A percentile compares a stretch with the other conserved stretches of the same genome.
Conservation (phyloP, 1,140 invertebrate genomes). For the Onthophagus taurus region DNA sequence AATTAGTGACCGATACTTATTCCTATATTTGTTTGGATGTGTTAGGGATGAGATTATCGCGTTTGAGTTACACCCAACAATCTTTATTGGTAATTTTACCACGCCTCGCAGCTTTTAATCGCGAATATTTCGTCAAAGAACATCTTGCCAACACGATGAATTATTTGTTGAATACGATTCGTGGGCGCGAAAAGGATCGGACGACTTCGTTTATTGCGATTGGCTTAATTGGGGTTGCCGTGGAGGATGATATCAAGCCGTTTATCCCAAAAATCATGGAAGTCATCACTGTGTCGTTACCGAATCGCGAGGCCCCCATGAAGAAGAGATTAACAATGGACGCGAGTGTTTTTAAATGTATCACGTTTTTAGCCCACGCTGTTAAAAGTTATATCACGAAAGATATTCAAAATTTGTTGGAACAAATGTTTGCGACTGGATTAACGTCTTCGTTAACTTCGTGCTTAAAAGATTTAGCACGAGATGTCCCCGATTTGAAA, state of each 20-base stretch:
- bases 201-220: constrained; percentile 81
- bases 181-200: constrained; percentile 72
- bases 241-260: constrained; percentile 69
- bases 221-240: constrained; percentile 80
- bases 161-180: constrained; percentile 66
- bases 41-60: constrained; percentile 63
- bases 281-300: constrained; percentile 69
- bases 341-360: constrained; percentile 86
- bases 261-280: constrained; percentile 82
- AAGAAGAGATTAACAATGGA: constrained; percentile 70
- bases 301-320: constrained; percentile 62
- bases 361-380: constrained; percentile 85
- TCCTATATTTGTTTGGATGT: constrained; percentile 73
- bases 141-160: constrained; percentile 68
- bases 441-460: constrained; percentile 84
- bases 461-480: constrained; percentile 81
- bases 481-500: constrained; percentile 78
- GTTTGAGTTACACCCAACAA: constrained; percentile 78
- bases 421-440: constrained; percentile 86
- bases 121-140: constrained; percentile 66
- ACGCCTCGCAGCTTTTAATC: constrained; percentile 88
- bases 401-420: constrained; percentile 79
- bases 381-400: constrained; percentile 55
- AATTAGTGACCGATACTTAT: constrained; percentile 75
- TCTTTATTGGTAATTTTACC: constrained; percentile 81